Conservation (phyloP, 2,888 invertebrate genomes). For the Lithophane semibrunnea region DNA sequence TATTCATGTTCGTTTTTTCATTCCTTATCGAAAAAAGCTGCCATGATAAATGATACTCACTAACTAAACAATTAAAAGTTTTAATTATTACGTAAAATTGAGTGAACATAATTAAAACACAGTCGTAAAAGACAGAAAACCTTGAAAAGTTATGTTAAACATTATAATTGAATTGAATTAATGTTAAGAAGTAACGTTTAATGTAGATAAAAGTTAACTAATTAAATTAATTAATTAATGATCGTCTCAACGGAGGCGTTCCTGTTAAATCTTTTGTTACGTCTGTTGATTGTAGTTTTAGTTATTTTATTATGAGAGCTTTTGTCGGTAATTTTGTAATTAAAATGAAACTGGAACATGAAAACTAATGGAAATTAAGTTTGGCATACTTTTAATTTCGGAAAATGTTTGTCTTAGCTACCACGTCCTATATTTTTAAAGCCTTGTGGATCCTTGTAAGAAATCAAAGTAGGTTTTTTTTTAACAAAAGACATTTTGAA, state of each 20-base stretch:
- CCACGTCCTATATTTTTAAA: neutral
- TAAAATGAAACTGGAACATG: slow-evolving; percentile 1
- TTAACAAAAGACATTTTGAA: neutral
- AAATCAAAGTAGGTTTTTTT: neutral
- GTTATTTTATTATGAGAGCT: slow-evolving; percentile 39
- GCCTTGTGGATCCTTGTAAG: neutral
- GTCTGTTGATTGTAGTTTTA: slow-evolving; percentile 49
- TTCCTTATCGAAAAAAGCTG: neutral
- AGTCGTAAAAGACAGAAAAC: neutral
- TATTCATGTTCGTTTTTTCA: neutral
- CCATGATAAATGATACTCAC: neutral
- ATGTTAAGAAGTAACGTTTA: slow-evolving; percentile 40
- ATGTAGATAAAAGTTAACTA: slow-evolving; percentile 49
- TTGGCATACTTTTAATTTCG: neutral
- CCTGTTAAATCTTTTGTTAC: slow-evolving; percentile 46
- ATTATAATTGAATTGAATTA: slow-evolving; percentile 33
- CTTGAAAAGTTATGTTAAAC: slow-evolving; percentile 26
- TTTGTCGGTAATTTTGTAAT: slow-evolving; percentile 23
- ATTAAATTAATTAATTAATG: slow-evolving; percentile 47
- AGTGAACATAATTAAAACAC: slow-evolving; percentile 20
- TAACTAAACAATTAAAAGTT: slow-evolving; percentile 2
- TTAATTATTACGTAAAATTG: neutral
- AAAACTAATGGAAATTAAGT: slow-evolving; percentile 9
- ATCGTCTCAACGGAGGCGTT: slow-evolving; percentile 19
- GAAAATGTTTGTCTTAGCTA: neutral